Evolutionary conservation across 1,140 invertebrate genomes (phyloP), one percentile per base, ranked within the genome.

Genomic region (Wiebesia pumilae): DNA sequence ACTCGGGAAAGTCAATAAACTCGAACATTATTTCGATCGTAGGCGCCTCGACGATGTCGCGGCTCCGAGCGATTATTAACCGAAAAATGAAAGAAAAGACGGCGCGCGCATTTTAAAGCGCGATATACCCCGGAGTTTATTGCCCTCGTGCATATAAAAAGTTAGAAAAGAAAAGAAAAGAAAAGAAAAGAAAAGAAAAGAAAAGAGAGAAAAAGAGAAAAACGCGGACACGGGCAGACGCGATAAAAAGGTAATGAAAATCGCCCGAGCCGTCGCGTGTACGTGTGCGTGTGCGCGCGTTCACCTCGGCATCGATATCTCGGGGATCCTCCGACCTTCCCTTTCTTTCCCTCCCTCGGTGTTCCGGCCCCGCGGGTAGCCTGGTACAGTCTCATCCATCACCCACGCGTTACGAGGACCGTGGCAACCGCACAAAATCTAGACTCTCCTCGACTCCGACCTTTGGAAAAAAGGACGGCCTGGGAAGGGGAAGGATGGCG

Each of bases 311-410:
- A 89, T 90, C 89, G 87, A 81, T 88, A 83, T 81, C 82, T 85
- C 83, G n/a, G 69, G n/a, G 62, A 71, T 84, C 86, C 77, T 65
- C 58, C 73, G 30, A 33, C 27, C 88, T 87, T 87, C 85, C 88
- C 84, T 88, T 87, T 85, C 88, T 88, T 82, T 43, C 54, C 33
- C 73, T 89, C 89, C 89, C 81, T 88, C 87, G 85, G 88, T 21
- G 21, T 51, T 27, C 67, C 3, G 1, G 3, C 79, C 38, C 62
- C 38, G 9, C 27, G 35, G 35, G 40, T 51, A 83, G 40, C 24
- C 62, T 38, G 71, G 69, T 35, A 83, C 69, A 75, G 80, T 47
- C 62, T 69, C 62, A 81, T 81, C 80, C 62, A 69, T 81, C 80
- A 81, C 58, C 58, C 80, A 81, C 80, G 38, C 80, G 80, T 65